Evolutionary conservation across 2,797 vertebrate species (phyloP), one percentile per base, ranked within the genome.

Genomic region (Gallinago solitaria): DNA sequence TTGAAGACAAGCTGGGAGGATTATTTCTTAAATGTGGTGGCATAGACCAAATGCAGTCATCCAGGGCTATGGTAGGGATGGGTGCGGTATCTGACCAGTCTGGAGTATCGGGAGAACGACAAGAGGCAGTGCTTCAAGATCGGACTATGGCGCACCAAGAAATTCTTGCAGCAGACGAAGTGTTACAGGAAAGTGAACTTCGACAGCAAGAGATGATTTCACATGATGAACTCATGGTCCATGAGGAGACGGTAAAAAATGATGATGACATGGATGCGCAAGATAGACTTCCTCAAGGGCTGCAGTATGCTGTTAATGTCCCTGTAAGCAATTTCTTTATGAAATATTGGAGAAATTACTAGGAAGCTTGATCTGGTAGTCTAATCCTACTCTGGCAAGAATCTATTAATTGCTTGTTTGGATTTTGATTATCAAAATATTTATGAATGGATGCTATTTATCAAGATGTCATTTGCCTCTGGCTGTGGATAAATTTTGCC

Each of bases 171-270:
- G 91, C 98, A 91, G 98, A 99, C 78, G 98, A 98, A 43, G 98
- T 99, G 95, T 98, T 99, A 97, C 98, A 98, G 33, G 98, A 98
- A 83, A 98, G 98, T 94, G 98, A 99, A 14, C 98, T 99, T 97
- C 98, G 99, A 61, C 99, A 99, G 37, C 99, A 99, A 47, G 99
- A 99, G 96, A 98, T 99, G 97, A 99, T 99, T 91, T 98, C 99
- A 89, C 99, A 99, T 17, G 99, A 99, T 97, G 99, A 99, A 97
- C 98, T 99, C 95, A 99, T 99, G 99, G 99, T 99, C 97, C 99
- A 99, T 85, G 99, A 99, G 98, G 99, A 99, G 97, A 98, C 98
- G 32, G 99, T 99, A 88, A 99, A 99, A 98, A 99, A 99, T 85
- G 98, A 98, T 74, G 99, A 99, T 93, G 99, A 99, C 96, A 97